phyloP scores from a whole-genome alignment of 2,888 invertebrate genomes.

The Synergus japonicus region DNA sequence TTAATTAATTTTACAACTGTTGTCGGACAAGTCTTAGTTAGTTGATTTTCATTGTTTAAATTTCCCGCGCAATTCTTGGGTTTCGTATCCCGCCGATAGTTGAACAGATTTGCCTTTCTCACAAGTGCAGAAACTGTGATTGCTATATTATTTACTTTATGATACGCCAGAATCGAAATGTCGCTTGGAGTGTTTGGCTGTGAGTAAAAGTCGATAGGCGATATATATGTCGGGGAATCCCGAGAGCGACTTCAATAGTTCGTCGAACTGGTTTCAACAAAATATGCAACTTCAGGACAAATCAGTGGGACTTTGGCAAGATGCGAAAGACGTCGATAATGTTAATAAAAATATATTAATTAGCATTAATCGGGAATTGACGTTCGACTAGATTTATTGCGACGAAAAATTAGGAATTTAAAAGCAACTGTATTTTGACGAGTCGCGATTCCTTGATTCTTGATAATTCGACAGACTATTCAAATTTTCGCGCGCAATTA shows the following conservation, averaged over 20 bases:
- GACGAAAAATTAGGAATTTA: neutral
- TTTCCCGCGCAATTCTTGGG: neutral
- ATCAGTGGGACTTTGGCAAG: slow-evolving; percentile 7
- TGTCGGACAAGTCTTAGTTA: neutral
- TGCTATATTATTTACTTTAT: neutral
- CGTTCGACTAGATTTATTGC: neutral
- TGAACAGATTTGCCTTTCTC: neutral
- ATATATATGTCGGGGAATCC: neutral
- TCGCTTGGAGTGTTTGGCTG: neutral
- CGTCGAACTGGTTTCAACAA: neutral
- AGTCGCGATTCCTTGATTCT: neutral
- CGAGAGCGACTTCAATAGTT: neutral
- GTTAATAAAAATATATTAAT: neutral
- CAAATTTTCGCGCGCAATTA: neutral
- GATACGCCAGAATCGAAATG: neutral
- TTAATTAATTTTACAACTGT: neutral
- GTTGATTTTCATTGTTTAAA: neutral
- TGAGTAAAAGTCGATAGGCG: neutral
- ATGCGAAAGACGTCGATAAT: neutral
- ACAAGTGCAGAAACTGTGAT: neutral
- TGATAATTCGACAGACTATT: neutral
- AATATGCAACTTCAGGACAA: neutral
- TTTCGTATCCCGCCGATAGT: neutral
- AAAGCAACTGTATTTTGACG: neutral
- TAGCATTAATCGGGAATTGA: neutral